Base-by-base conservation (phyloP, 1,140 invertebrate genomes). In the Bicyclus anynana region DNA sequence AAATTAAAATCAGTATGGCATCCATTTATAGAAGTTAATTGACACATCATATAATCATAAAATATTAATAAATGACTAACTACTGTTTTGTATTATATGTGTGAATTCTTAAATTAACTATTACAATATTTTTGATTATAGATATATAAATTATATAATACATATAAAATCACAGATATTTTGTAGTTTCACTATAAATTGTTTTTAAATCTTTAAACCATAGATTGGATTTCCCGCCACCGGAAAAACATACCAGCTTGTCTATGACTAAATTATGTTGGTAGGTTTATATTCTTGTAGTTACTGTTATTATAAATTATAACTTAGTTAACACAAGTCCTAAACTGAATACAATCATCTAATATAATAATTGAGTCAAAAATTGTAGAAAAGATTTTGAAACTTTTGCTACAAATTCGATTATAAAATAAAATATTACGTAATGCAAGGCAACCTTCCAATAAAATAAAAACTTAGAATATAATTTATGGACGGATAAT, bases 381-480 rank as follows among this genome's bases (percentile, higher is more conserved):
- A n/a, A 47, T 37, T 33, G 40, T 16, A 29, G n/a, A 7, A 27
- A 9, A 4, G n/a, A 33, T 33, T 33, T 33, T 27, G 5, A 27
- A 7, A 27, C 29, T 3, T n/a, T n/a, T n/a, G n/a, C 29, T 10
- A 6, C 2, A 29, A 29, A 29, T 54, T 61, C 58, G 44, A 67
- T 55, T 57, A 59, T 58, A 33, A 42, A 52, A 49, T 49, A 50
- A 21, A 27, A 37, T 64, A 69, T 77, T 79, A 79, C 76, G 76
- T 79, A 74, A 68, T 65, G 69, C 55, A 79, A 79, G 76, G 76
- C 74, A 71, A 79, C 74, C 76, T 65, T 64, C 56, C 18, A 60
- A 62, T 58, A 62, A 42, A 52, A 44, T 10, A 44, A 44, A 61
- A 61, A 68, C 56, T 64, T 65, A 72, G 65, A 60, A 50, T 53